These are phyloP conservation scores for Drosophila yakuba DNA, from an alignment of 1,140 invertebrate species.

Conservation along the genomic window DNA sequence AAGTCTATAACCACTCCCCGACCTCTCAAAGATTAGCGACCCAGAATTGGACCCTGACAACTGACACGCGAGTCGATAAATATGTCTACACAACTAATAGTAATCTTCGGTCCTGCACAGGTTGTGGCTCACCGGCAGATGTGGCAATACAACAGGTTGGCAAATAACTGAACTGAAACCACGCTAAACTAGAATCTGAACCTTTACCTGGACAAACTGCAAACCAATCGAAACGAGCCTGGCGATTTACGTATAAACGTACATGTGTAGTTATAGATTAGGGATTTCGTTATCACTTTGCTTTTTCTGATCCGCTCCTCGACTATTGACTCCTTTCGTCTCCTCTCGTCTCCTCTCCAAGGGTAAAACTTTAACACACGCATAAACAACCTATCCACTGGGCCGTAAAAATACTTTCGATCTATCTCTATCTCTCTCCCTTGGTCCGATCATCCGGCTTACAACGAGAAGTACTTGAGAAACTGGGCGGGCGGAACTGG, in stretches of 20 bases:
- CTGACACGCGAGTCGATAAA: slow-evolving; percentile 18
- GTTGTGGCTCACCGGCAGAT: slow-evolving; percentile 6
- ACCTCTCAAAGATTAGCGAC: slow-evolving; percentile 16
- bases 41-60: slow-evolving; percentile 22
- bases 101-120: slow-evolving; percentile 28
- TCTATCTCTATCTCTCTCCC: slow-evolving; percentile 58
- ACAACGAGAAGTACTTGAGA: slow-evolving; percentile 96
- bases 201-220: slow-evolving; percentile 28
- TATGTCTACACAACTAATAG: slow-evolving; percentile 42
- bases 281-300: slow-evolving; percentile 73
- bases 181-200: slow-evolving; percentile 29
- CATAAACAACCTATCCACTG: slow-evolving; percentile 40
- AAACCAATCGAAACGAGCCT: slow-evolving; percentile 40
- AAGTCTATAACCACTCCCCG: slow-evolving; percentile 23
- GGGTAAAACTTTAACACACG: slow-evolving; percentile 68
- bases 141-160: slow-evolving; percentile 26
- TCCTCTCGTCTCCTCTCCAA: slow-evolving; percentile 3
- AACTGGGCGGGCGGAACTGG: slow-evolving; percentile 95
- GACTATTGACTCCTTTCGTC: not conserved
- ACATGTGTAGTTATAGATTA: slow-evolving; percentile 38
- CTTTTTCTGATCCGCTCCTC: slow-evolving; percentile 46
- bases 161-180: slow-evolving; percentile 28
- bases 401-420: slow-evolving; percentile 55
- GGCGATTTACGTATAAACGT: slow-evolving; percentile 23
- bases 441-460: slow-evolving; percentile 74